Base-by-base conservation (phyloP, 2,888 invertebrate species). In the Nomada fabriciana region DNA sequence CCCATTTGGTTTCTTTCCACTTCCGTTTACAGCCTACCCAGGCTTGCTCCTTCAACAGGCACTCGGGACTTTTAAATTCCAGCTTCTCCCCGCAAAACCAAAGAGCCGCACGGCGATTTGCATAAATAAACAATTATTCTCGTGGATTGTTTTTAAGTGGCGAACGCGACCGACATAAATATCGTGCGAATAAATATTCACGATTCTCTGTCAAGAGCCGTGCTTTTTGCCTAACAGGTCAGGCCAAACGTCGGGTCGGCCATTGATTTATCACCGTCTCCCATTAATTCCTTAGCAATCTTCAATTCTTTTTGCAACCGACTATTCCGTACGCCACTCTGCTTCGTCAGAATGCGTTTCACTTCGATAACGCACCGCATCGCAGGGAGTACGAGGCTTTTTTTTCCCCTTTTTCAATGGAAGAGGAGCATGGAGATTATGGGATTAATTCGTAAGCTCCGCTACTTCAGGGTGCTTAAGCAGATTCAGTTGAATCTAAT, bases 251-350 rank as follows among this genome's bases (percentile, higher is more conserved):
- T n/a, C n/a, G 77, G 75, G 75, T 61, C 73, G 63, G 69, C 65
- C 61, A 80, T 78, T 77, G 78, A 86, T 89, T 83, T 79, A 86
- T 84, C 86, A 80, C 88, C 85, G 65, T 70, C 83, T 63, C 84
- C 74, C 76, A 52, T 25, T 53, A 29, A 60, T 50, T 36, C 79
- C 72, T 80, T 86, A 84, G 84, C 80, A 80, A 75, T 84, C 86
- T 89, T 86, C 78, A 18, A 25, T 7, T 18, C 23, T 7, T 9
- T 15, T 15, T 4, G 47, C 9, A 25, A 57, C 10, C 47, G 11
- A 20, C 18, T 42, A 18, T n/a, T 13, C 13, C 42, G 10, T 5
- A 7, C 53, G 20, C 53, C n/a, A 20, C 9, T 0, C 53, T 20
- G 53, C 9, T 53, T 53, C n/a, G 20, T 5, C 53, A 20, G 18